A percentile compares a stretch with the other conserved stretches of the same genome.
Conservation (phyloP, 2,113 vertebrate species). For the Laterallus jamaicensis region DNA sequence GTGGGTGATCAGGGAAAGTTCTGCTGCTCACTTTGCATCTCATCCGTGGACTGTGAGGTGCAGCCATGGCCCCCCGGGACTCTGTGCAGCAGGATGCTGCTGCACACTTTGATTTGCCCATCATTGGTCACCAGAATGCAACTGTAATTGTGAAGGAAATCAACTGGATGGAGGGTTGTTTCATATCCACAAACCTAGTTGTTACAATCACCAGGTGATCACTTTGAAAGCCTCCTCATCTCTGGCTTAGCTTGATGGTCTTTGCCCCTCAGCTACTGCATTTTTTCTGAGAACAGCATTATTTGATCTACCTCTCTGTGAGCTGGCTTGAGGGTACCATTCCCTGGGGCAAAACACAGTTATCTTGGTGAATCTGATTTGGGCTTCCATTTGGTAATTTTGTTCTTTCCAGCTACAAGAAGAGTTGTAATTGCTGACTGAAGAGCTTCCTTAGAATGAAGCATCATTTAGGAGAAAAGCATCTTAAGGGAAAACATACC, state of each 20-base stretch:
- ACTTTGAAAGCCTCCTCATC: background rate
- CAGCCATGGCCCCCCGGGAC: background rate
- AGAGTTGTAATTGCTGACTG: background rate
- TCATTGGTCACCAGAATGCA: background rate
- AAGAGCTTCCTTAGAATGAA: slow-evolving; percentile 26
- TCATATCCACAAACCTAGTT: background rate
- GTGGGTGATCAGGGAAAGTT: background rate
- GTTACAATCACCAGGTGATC: background rate
- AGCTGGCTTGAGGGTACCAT: background rate
- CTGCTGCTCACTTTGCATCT: background rate
- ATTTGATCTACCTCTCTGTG: background rate
- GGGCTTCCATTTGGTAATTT: background rate
- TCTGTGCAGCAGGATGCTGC: background rate
- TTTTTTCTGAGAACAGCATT: slow-evolving; percentile 3
- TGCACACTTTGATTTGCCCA: background rate
- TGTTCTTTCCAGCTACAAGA: background rate
- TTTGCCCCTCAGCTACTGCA: background rate
- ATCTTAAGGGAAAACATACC: background rate
- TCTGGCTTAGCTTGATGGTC: fast-evolving
- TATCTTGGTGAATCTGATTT: slow-evolving; percentile 1
- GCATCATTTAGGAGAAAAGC: background rate
- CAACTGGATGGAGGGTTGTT: background rate
- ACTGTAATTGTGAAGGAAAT: background rate
- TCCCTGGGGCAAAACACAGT: background rate
- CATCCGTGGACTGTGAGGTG: fast-evolving